phyloP scores from a whole-genome alignment of 2,113 vertebrate species.

The Macrotus californicus region DNA sequence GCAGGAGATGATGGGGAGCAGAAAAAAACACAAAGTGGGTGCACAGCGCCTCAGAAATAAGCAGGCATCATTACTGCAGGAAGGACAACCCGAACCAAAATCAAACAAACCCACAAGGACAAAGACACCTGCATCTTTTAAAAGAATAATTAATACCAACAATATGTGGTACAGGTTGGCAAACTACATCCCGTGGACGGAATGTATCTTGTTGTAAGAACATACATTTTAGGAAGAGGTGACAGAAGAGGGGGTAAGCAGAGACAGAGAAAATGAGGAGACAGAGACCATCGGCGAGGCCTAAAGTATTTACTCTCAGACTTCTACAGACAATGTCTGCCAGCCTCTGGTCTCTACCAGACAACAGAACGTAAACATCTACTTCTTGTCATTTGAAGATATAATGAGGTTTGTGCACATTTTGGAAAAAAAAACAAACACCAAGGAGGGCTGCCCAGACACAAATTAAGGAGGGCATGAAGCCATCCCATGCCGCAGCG shows the following conservation, averaged over 20 bases:
- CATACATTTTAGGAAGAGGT: neutral
- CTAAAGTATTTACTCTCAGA: neutral
- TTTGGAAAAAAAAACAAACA: neutral
- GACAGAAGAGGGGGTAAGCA: too few relatives aligned
- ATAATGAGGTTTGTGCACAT: neutral
- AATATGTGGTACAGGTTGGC: neutral
- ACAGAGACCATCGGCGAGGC: neutral
- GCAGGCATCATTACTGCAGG: fast-evolving
- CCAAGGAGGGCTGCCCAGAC: neutral
- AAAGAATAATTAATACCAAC: neutral
- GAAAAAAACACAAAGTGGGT: neutral
- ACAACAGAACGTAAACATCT: neutral
- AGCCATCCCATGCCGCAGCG: fast-evolving
- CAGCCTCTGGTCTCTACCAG: neutral
- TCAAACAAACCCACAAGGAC: neutral
- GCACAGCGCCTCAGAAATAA: neutral
- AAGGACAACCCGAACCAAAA: neutral
- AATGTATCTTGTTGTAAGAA: neutral
- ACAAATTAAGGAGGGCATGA: too few relatives aligned
- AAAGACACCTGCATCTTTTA: neutral
- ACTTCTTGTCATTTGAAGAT: neutral
- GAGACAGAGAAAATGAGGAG: neutral
- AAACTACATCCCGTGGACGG: neutral
- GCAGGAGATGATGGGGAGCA: fast-evolving
- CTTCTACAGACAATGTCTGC: neutral